Conservation (phyloP, 2,888 invertebrate species). For the Sesia bembeciformis region DNA sequence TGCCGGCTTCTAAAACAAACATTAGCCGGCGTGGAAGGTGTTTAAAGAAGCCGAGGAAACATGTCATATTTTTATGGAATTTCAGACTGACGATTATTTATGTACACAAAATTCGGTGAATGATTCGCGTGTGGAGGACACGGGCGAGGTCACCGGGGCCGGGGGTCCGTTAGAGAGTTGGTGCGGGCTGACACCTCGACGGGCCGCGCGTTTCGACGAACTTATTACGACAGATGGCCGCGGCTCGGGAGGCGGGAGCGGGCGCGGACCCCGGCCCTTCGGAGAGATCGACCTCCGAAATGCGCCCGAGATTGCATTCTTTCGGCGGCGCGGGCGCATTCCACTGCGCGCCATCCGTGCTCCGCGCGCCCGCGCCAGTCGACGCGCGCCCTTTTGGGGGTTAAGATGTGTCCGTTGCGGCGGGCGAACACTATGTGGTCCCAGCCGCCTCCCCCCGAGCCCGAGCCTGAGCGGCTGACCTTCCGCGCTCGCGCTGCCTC, state of each 20-base stretch:
- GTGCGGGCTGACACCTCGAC: constrained; percentile 46
- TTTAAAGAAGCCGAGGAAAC: not conserved
- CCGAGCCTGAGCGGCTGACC: constrained; percentile 23
- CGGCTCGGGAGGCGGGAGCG: constrained; percentile 63
- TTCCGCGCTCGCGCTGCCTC: constrained; percentile 49
- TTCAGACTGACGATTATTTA: not conserved
- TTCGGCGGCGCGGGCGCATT: constrained; percentile 74
- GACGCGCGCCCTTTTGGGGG: constrained; percentile 73
- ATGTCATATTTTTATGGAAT: not conserved
- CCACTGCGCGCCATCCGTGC: constrained; percentile 68
- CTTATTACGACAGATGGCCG: constrained; percentile 72
- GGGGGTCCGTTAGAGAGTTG: constrained; percentile 51
- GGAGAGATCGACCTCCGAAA: constrained; percentile 75
- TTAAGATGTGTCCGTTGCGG: constrained; percentile 72
- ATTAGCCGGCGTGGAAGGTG: not conserved
- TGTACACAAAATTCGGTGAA: constrained; percentile 5
- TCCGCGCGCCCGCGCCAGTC: constrained; percentile 67
- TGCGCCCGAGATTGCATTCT: constrained; percentile 76
- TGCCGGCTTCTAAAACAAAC: not conserved
- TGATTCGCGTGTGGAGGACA: constrained; percentile 51
- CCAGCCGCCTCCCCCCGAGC: constrained; percentile 63
- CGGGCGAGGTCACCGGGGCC: constrained; percentile 43
- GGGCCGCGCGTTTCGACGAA: constrained; percentile 71
- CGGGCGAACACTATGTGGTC: constrained; percentile 72
- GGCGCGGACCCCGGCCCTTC: constrained; percentile 57